These are phyloP conservation scores for Spheniscus humboldti DNA, from an alignment of 2,797 vertebrate genomes.

Conservation along the genomic window DNA sequence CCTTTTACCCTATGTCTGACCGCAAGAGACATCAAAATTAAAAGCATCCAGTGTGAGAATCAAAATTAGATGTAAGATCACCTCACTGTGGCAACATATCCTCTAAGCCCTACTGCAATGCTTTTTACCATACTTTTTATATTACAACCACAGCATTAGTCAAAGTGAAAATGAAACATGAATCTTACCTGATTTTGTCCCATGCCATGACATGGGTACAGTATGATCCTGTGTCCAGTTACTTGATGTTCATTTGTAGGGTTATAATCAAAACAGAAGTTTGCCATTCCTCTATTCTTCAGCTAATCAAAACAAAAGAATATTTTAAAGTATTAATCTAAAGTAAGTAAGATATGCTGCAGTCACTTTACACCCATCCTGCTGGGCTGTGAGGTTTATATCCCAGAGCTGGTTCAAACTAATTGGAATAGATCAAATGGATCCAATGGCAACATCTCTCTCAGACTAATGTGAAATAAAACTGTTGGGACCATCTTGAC, in stretches of 20 bases:
- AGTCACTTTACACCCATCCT: not conserved
- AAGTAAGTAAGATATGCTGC: not conserved
- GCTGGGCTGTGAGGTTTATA: not conserved
- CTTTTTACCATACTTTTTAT: not conserved
- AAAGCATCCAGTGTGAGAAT: not conserved
- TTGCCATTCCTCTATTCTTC: constrained; percentile 83
- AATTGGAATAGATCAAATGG: not conserved
- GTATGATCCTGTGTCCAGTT: constrained; percentile 81
- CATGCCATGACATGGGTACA: constrained; percentile 94
- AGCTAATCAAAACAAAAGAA: constrained; percentile 75
- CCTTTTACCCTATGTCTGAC: not conserved
- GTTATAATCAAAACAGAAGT: constrained; percentile 95
- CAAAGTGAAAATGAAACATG: not conserved
- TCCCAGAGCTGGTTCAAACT: not conserved
- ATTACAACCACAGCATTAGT: not conserved
- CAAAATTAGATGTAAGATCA: not conserved
- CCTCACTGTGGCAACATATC: not conserved
- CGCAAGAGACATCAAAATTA: not conserved
- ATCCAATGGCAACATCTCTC: not conserved
- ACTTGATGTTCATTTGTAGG: constrained; percentile 80
- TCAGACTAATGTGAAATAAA: not conserved
- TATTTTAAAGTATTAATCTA: not conserved
- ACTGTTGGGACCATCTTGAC: not conserved
- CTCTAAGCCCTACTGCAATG: not conserved
- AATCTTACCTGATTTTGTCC: constrained; percentile 93